These are phyloP conservation scores for Eumaeus atala DNA, from an alignment of 1,140 invertebrate genomes.

Conservation along the genomic window DNA sequence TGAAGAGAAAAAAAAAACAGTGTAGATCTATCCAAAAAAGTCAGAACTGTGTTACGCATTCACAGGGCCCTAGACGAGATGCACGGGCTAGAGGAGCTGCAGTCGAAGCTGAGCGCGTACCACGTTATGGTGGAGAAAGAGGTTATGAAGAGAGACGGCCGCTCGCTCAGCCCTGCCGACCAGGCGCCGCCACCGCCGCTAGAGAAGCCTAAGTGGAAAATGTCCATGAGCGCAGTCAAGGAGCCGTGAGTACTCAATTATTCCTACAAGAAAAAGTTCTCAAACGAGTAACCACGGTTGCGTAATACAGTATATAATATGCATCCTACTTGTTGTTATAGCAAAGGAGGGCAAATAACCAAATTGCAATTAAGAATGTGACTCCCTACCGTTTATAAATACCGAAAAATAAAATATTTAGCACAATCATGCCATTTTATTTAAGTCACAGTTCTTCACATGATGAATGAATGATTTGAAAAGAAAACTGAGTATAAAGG, in stretches of 20 bases:
- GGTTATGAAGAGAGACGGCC: constrained; percentile 66
- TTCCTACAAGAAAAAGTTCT: background rate
- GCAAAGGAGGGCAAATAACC: too few species aligned
- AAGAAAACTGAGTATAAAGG: too few species aligned
- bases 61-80: constrained; percentile 75
- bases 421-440: too few species aligned
- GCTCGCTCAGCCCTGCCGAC: constrained; percentile 54
- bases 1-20: too few species aligned
- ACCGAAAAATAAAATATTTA: too few species aligned
- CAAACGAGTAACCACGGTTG: background rate
- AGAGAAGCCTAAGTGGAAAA: constrained; percentile 75
- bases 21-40: too few species aligned
- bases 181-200: constrained; percentile 58
- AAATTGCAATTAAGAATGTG: too few species aligned
- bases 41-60: background rate
- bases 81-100: constrained; percentile 83
- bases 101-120: constrained; percentile 85
- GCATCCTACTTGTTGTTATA: too few species aligned
- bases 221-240: constrained; percentile 73
- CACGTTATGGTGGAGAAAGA: constrained; percentile 86
- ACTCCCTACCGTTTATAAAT: too few species aligned
- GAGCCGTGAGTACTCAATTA: constrained; percentile 54
- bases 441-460: too few species aligned
- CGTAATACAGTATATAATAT: background rate
- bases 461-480: too few species aligned